Evolutionary conservation across 2,888 invertebrate species (phyloP).

Genomic region (Pinctada fucata): DNA sequence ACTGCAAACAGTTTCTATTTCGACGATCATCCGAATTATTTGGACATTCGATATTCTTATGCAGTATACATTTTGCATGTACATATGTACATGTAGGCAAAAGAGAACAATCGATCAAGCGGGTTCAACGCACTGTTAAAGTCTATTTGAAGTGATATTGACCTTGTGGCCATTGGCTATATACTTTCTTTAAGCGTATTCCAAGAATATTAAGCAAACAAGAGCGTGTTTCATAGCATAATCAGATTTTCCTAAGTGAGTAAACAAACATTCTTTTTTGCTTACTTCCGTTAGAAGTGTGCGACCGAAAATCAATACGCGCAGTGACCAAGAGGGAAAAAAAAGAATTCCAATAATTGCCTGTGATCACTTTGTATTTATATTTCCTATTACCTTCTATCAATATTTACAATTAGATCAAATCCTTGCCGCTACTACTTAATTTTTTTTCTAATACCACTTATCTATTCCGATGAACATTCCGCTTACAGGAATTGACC

Average conservation of each 20-base stretch:
- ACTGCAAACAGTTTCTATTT: too few species aligned
- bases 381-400: background rate
- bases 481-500: background rate
- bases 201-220: too few species aligned
- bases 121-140: too few species aligned
- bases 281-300: background rate
- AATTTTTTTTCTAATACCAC: background rate
- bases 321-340: background rate
- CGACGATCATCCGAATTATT: too few species aligned
- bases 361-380: background rate
- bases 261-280: background rate
- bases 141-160: too few species aligned
- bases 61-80: too few species aligned
- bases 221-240: background rate
- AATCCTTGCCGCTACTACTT: background rate
- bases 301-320: too few species aligned
- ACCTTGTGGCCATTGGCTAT: too few species aligned
- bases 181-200: too few species aligned
- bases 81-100: too few species aligned
- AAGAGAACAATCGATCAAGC: too few species aligned
- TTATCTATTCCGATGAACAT: background rate
- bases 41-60: too few species aligned
- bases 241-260: background rate
- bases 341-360: background rate
- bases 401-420: slow-evolving; percentile 2